These are phyloP conservation scores for Apoda limacodes DNA, from an alignment of 2,888 invertebrate genomes.

Conservation along the genomic window DNA sequence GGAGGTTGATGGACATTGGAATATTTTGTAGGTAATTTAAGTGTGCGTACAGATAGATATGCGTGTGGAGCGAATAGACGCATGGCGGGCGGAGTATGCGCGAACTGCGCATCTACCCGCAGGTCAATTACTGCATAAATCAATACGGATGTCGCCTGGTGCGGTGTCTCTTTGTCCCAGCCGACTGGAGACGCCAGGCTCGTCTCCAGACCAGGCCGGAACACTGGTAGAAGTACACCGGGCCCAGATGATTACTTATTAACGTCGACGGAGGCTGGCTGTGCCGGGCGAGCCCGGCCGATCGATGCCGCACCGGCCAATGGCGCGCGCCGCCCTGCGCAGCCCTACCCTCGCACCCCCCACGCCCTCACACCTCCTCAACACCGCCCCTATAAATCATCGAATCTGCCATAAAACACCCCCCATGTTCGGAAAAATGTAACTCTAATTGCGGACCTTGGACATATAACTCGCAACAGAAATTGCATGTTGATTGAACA, in stretches of 20 bases:
- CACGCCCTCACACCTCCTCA: constrained; percentile 43
- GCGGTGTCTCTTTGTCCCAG: constrained; percentile 60
- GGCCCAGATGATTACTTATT: constrained; percentile 70
- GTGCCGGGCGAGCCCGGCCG: constrained; percentile 56
- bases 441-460: constrained; percentile 54
- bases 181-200: constrained; percentile 56
- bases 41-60: constrained; percentile 20
- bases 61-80: constrained; percentile 40
- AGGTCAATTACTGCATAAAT: constrained; percentile 63
- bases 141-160: constrained; percentile 56
- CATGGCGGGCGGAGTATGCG: constrained; percentile 37
- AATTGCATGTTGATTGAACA: neutral
- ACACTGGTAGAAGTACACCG: constrained; percentile 64
- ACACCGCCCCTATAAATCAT: constrained; percentile 68
- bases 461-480: constrained; percentile 42
- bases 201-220: constrained; percentile 62
- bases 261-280: constrained; percentile 68
- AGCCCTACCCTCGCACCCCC: constrained; percentile 53
- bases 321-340: constrained; percentile 59
- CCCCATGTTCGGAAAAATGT: constrained; percentile 67
- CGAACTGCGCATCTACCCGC: constrained; percentile 51
- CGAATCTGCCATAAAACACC: constrained; percentile 67
- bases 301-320: constrained; percentile 67
- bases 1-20: no score
- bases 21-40: no score